Conservation (phyloP, 2,113 vertebrate species). For the Esox niger region DNA sequence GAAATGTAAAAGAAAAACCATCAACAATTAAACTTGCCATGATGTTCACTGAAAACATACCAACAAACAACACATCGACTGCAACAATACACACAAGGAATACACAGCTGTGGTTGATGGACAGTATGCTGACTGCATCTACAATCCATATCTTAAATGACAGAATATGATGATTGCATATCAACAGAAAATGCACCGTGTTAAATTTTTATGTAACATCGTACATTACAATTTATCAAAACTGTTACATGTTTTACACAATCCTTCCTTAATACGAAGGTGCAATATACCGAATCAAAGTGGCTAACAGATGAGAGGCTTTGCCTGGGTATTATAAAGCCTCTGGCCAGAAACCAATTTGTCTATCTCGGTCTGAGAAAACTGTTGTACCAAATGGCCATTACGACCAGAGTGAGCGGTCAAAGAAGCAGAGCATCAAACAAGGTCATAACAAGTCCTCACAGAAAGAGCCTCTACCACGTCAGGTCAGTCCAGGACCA, state of each 20-base stretch:
- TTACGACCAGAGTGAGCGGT: conserved; percentile 1
- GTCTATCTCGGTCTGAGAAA: not conserved
- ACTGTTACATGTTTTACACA: not conserved
- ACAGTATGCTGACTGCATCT: not conserved
- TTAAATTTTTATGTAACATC: not conserved
- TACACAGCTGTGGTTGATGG: not conserved
- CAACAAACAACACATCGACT: not conserved
- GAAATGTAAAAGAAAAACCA: conserved; percentile 42
- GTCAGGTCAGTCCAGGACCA: conserved; percentile 15
- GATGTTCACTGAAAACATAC: conserved; percentile 21
- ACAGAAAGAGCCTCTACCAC: conserved; percentile 6
- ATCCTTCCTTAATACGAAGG: not conserved
- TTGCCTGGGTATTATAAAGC: not conserved
- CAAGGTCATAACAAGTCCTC: conserved; percentile 24
- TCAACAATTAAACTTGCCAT: conserved; percentile 15
- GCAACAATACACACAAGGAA: not conserved
- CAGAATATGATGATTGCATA: not conserved
- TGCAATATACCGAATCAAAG: not conserved
- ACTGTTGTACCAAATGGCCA: not conserved
- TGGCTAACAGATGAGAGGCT: not conserved
- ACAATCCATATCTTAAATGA: not conserved
- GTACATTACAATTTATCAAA: not conserved
- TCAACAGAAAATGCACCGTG: not conserved
- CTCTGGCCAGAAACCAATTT: not conserved
- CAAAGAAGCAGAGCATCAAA: conserved; percentile 7